Conservation (phyloP, 1,140 invertebrate genomes). For the Mizuhopecten yessoensis region DNA sequence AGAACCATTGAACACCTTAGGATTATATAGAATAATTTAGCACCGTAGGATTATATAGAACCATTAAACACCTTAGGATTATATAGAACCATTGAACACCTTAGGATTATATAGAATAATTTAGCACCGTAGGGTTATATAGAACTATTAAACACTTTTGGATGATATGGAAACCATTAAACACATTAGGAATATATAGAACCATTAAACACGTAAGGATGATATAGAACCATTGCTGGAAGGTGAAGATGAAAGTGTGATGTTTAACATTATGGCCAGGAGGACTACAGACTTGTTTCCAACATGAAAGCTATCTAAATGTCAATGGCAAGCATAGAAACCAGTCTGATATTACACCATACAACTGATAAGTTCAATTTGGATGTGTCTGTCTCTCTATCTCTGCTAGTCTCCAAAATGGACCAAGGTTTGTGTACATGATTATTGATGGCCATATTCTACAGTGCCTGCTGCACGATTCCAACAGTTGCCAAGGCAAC, state of each 20-base stretch:
- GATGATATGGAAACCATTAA: background rate
- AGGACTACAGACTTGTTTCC: background rate
- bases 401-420: background rate
- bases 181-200: too few species aligned
- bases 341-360: constrained; percentile 1
- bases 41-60: background rate
- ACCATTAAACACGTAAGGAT: background rate
- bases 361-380: constrained; percentile 4
- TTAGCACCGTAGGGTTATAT: background rate
- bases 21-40: too few species aligned
- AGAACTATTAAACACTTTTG: background rate
- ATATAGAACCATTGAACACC: background rate
- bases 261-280: background rate
- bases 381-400: background rate
- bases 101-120: background rate
- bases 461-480: background rate
- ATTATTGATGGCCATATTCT: constrained; percentile 14
- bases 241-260: background rate
- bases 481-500: background rate
- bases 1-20: too few species aligned
- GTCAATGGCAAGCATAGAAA: background rate
- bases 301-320: constrained; percentile 9
- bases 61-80: background rate
- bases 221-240: background rate
- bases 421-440: constrained; percentile 9